phyloP scores from a whole-genome alignment of 2,797 vertebrate genomes.

The Alectoris magna region DNA sequence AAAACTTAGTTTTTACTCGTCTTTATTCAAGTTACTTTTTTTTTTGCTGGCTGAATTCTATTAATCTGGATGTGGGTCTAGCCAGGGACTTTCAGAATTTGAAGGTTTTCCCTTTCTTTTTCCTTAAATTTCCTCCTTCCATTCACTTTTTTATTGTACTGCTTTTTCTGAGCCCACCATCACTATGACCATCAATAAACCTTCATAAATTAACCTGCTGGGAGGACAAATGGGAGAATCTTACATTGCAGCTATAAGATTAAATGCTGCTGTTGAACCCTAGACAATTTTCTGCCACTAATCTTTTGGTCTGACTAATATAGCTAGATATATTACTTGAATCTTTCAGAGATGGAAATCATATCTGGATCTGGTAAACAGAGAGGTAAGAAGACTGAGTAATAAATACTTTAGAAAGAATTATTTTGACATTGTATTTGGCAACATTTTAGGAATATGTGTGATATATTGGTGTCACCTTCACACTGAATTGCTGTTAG shows the following conservation, averaged over 20 bases:
- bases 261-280: conserved; percentile 13
- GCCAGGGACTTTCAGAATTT: neutral
- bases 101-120: neutral
- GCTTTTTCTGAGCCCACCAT: neutral
- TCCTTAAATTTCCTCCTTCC: neutral
- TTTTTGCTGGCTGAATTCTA: neutral
- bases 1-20: neutral
- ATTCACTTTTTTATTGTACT: neutral
- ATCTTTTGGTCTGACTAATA: conserved; percentile 2
- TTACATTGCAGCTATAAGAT: neutral
- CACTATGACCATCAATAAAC: neutral
- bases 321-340: neutral
- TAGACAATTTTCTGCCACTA: neutral
- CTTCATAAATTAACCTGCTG: neutral
- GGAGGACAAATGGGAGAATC: neutral
- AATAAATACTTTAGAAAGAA: neutral
- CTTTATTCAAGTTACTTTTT: neutral
- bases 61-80: neutral
- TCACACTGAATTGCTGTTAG: neutral
- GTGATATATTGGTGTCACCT: neutral
- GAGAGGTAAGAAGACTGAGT: neutral
- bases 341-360: neutral
- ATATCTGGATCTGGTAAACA: neutral
- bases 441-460: neutral
- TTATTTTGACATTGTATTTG: neutral